Base-by-base conservation (phyloP, 1,140 invertebrate species). In the Zaprionus africanus region DNA sequence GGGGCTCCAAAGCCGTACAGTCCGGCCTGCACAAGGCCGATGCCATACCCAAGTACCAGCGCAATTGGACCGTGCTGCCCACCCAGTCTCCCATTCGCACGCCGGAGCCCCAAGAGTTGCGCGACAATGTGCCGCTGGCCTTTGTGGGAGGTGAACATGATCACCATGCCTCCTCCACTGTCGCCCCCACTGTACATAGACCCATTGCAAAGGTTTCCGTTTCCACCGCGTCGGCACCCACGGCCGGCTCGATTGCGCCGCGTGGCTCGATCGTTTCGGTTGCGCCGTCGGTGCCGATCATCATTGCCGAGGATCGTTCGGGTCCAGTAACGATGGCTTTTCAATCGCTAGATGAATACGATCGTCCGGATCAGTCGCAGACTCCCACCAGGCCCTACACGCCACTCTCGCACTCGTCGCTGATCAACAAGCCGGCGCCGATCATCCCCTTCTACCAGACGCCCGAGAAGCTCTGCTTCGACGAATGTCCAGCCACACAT, bases 341-440 rank as follows among this genome's bases (percentile, higher is more conserved):
- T 90, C 94, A 95, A 93, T 94, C 95, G 70, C 93, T 95, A 78
- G 91, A 93, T 78, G 94, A 95, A 76, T 94, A 94, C 78, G 90
- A 93, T 24, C 82, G 90, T 31, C 76, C 76, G 87, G 92, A 92
- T 71, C 78, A 94, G 93, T 78, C 94, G 92, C 61, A 78, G 65
- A 86, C 80, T 22, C 81, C 84, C n/a, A 77, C 74, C 1, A 69
- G 95, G 54, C 93, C 95, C 26, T 93, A 93, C 64, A 95, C 95
- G 56, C 95, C 95, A 12, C 46, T 51, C 3, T 71, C 17, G 17
- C 95, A 94, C 34, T 64, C 54, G 91, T 64, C 54, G 90, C 90
- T 94, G 91, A 95, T 94, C 64, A 95, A 95, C 90, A 95, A 95
- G 93, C 94, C 95, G 58, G 94, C 95, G 1, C 94, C 95, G 13